Conservation (phyloP, 2,888 invertebrate species). For the Tinea semifulvella region DNA sequence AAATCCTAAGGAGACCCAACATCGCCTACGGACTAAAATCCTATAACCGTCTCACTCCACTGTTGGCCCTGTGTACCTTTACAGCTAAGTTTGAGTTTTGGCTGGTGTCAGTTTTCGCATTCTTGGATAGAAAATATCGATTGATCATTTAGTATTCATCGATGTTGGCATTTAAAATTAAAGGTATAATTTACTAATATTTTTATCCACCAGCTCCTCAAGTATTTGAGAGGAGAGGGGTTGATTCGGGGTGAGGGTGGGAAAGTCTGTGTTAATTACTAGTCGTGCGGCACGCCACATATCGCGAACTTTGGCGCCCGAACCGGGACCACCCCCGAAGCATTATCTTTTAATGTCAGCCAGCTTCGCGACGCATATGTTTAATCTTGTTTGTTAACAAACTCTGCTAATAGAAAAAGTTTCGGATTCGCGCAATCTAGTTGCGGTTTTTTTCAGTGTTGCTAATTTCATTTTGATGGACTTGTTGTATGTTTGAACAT, state of each 20-base stretch:
- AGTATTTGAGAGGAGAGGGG: conserved; percentile 11
- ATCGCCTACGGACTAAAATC: no score
- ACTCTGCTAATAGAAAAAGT: conserved; percentile 34
- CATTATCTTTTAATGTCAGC: conserved; percentile 55
- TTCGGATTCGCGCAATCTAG: conserved; percentile 12
- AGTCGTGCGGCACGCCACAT: conserved; percentile 60
- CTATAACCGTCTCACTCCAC: no score
- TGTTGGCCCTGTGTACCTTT: no score
- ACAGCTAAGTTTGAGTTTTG: no score
- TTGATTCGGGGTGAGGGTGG: conserved; percentile 25
- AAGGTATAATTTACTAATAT: no score
- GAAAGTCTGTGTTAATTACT: conserved; percentile 61
- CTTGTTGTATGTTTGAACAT: no score
- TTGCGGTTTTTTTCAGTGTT: not conserved
- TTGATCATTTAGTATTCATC: no score
- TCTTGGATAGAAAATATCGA: no score
- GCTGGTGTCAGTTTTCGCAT: no score
- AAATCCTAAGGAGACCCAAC: no score
- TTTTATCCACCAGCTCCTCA: not conserved
- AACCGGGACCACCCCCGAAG: conserved; percentile 29
- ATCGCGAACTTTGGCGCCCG: conserved; percentile 61
- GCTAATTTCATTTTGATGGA: not conserved
- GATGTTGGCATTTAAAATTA: no score
- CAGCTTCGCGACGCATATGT: conserved; percentile 30
- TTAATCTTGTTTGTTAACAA: conserved; percentile 36